Conservation (phyloP, 2,888 invertebrate species). For the Anthoptus insignis region DNA sequence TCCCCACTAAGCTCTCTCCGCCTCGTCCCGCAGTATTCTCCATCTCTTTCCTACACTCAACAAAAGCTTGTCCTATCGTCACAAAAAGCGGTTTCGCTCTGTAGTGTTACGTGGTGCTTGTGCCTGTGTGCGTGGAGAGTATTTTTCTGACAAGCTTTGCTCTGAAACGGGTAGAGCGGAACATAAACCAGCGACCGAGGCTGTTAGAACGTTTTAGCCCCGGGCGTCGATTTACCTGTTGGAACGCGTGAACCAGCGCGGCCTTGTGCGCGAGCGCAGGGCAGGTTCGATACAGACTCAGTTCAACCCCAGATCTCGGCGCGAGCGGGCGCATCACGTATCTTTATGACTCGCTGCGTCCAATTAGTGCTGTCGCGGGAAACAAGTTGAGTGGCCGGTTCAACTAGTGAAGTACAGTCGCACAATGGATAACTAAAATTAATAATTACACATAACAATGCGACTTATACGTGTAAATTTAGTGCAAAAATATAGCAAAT, state of each 20-base stretch:
- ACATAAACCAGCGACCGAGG: conserved; percentile 64
- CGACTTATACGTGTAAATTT: conserved; percentile 70
- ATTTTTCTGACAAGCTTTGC: conserved; percentile 82
- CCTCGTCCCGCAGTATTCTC: conserved; percentile 74
- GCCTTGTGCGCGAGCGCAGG: conserved; percentile 88
- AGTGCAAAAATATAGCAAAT: conserved; percentile 72
- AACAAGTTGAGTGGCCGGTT: conserved; percentile 85
- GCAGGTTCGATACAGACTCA: conserved; percentile 80
- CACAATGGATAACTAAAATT: conserved; percentile 66
- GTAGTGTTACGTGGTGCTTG: conserved; percentile 64
- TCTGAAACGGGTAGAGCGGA: conserved; percentile 65
- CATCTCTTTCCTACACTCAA: conserved; percentile 72
- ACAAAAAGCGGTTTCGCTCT: conserved; percentile 84
- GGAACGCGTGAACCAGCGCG: conserved; percentile 87
- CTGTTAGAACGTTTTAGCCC: conserved; percentile 70
- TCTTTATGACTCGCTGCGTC: conserved; percentile 63
- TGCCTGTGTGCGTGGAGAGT: conserved; percentile 73
- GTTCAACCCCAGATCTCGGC: conserved; percentile 84
- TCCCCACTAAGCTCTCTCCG: conserved; percentile 74
- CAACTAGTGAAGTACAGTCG: conserved; percentile 72
- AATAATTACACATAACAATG: conserved; percentile 64
- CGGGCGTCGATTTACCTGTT: conserved; percentile 83
- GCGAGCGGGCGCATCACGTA: conserved; percentile 77
- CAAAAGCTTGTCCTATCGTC: conserved; percentile 72
- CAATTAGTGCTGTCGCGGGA: conserved; percentile 85